phyloP scores from a whole-genome alignment of 2,797 vertebrate genomes.

The Eidolon dupreanum region DNA sequence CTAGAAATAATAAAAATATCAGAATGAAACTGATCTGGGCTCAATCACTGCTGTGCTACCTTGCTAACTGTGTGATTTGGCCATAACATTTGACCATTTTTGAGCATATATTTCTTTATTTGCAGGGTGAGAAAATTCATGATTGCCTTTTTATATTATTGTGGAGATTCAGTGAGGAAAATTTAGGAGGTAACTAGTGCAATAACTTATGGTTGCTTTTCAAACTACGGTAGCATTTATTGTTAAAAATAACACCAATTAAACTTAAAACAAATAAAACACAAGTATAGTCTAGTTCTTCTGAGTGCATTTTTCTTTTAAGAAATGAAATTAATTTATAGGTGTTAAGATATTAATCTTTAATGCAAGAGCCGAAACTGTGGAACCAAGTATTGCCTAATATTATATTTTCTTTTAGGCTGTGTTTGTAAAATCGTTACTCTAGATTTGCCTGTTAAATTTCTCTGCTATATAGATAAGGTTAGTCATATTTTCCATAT shows the following conservation, averaged over 20 bases:
- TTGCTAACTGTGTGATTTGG: neutral
- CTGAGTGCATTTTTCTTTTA: neutral
- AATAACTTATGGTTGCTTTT: neutral
- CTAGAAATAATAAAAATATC: neutral
- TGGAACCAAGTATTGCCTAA: neutral
- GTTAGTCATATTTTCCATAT: constrained; percentile 8
- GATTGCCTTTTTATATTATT: neutral
- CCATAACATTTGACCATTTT: neutral
- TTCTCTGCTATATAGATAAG: neutral
- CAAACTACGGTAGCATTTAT: neutral
- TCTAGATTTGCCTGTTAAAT: neutral
- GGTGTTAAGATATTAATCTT: neutral
- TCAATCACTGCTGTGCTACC: neutral
- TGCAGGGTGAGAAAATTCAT: neutral
- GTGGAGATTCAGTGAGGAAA: neutral
- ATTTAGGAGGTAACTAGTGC: neutral
- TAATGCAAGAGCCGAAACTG: neutral
- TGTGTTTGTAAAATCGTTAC: neutral
- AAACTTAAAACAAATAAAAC: neutral
- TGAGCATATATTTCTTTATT: neutral
- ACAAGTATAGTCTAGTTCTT: neutral
- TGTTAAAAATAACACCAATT: neutral
- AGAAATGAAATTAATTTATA: neutral
- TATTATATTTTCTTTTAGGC: neutral
- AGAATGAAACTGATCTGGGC: neutral